Evolutionary conservation across 2,888 invertebrate genomes (phyloP).

Genomic region (Melieria picta): DNA sequence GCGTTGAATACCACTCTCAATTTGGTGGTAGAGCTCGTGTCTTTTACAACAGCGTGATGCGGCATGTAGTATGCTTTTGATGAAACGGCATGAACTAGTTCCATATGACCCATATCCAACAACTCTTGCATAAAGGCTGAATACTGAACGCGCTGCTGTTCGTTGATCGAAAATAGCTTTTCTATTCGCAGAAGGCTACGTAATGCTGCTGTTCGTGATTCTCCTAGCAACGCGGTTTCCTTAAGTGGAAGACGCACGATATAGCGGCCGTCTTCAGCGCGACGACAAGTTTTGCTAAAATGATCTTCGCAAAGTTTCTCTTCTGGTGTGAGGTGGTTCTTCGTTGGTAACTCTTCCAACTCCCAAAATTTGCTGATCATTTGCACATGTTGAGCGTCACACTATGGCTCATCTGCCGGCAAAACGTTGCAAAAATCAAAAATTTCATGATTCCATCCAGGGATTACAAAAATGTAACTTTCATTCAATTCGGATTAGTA

Average conservation of each 20-base stretch:
- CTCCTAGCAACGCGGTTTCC: constrained; percentile 6
- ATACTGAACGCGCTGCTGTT: too few relatives aligned
- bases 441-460: too few relatives aligned
- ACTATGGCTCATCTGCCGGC: neutral
- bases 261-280: constrained; percentile 9
- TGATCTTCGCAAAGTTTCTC: constrained; percentile 33
- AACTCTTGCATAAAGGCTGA: too few relatives aligned
- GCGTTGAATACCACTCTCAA: too few relatives aligned
- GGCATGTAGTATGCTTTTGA: too few relatives aligned
- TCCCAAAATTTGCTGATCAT: constrained; percentile 34
- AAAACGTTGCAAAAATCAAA: constrained; percentile 10
- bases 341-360: constrained; percentile 32
- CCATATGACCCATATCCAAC: too few relatives aligned
- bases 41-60: too few relatives aligned
- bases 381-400: constrained; percentile 6
- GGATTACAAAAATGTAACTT: too few relatives aligned
- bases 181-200: constrained; percentile 36
- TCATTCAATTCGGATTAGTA: too few relatives aligned
- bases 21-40: too few relatives aligned
- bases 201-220: constrained; percentile 20
- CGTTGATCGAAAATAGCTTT: constrained; percentile 21
- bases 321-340: constrained; percentile 27
- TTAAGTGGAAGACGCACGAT: too few relatives aligned
- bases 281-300: constrained; percentile 24
- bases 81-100: too few relatives aligned